Evolutionary conservation across 2,888 invertebrate species (phyloP).

Genomic region (Harpagoxenus sublaevis): DNA sequence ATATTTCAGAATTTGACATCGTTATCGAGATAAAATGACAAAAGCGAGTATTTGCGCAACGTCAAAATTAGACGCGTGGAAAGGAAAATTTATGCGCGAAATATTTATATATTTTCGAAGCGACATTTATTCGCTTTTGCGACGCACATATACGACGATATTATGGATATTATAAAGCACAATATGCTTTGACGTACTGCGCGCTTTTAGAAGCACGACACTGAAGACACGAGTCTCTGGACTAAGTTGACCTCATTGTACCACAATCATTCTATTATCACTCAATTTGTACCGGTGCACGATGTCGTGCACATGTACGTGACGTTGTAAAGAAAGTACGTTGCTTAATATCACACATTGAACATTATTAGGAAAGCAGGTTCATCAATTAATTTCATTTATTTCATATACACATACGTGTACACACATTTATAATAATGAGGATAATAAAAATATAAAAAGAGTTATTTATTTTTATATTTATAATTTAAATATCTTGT

Average conservation of each 20-base stretch:
- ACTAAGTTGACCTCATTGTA: constrained; percentile 78
- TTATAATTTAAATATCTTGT: not conserved
- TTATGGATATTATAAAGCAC: constrained; percentile 35
- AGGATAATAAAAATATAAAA: not conserved
- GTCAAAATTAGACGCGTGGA: not conserved
- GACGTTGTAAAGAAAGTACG: constrained; percentile 35
- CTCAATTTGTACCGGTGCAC: constrained; percentile 73
- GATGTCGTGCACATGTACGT: constrained; percentile 35
- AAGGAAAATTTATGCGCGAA: not conserved
- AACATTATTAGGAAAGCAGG: constrained; percentile 7
- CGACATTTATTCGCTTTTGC: not conserved
- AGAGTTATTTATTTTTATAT: not conserved
- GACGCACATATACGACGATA: not conserved
- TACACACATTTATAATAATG: not conserved
- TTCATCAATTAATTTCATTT: not conserved
- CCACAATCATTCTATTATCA: constrained; percentile 80
- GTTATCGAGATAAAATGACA: not conserved
- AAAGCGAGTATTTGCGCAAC: not conserved
- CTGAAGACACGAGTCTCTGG: constrained; percentile 65
- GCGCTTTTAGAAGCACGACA: constrained; percentile 28
- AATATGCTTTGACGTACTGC: constrained; percentile 35
- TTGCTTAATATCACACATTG: not conserved
- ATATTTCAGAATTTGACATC: not conserved
- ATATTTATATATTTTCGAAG: constrained; percentile 1
- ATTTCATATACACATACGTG: not conserved